phyloP scores from a whole-genome alignment of 1,140 invertebrate genomes.

The Plectrocnemia conspersa region DNA sequence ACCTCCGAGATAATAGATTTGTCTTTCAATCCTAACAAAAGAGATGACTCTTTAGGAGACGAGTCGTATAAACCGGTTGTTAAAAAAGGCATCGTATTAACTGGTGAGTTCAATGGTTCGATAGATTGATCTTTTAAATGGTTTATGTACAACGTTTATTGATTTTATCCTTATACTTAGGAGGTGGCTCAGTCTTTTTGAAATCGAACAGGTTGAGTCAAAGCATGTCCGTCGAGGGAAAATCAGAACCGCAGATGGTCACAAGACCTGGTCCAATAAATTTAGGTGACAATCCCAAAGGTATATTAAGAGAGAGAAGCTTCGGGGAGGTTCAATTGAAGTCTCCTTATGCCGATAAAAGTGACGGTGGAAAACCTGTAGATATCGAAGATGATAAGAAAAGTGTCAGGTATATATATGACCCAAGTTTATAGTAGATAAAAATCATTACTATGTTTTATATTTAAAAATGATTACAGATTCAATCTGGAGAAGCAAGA shows the following conservation, averaged over 20 bases:
- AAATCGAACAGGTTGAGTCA: constrained; percentile 59
- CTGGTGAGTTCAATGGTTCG: neutral
- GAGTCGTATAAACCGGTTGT: neutral
- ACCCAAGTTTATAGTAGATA: neutral
- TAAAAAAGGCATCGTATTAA: constrained; percentile 13
- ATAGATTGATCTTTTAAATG: neutral
- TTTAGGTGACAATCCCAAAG: constrained; percentile 54
- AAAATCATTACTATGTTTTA: constrained; percentile 4
- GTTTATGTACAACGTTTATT: neutral
- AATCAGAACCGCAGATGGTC: constrained; percentile 18
- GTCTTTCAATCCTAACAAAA: constrained; percentile 41
- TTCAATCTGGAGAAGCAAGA: constrained; percentile 44
- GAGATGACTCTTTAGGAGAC: neutral
- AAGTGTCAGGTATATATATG: constrained; percentile 49
- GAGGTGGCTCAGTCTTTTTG: constrained; percentile 66
- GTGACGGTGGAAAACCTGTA: constrained; percentile 35
- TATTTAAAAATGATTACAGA: constrained; percentile 34
- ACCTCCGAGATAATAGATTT: constrained; percentile 55
- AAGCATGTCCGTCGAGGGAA: constrained; percentile 46
- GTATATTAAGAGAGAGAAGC: constrained; percentile 65
- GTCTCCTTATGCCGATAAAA: constrained; percentile 38
- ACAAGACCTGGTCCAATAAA: neutral
- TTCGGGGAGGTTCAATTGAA: constrained; percentile 51
- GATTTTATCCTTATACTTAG: constrained; percentile 33
- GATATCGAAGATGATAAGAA: constrained; percentile 66